Evolutionary conservation across 2,888 invertebrate species (phyloP).

Genomic region (Loripinus fragilis): DNA sequence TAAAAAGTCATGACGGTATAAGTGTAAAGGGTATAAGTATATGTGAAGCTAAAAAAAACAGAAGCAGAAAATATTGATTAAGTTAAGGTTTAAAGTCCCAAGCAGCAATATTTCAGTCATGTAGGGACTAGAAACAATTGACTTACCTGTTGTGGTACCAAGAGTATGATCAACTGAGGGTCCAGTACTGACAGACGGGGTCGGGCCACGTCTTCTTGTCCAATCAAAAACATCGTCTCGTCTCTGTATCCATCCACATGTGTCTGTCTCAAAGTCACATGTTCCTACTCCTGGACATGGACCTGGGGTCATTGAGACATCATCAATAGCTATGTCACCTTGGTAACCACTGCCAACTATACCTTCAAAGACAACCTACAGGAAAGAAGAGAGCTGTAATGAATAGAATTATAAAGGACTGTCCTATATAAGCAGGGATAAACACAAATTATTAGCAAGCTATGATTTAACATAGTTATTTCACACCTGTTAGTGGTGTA

Average conservation of each 20-base stretch:
- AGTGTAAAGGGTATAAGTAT: too few species aligned
- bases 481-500: too few species aligned
- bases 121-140: too few species aligned
- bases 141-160: constrained; percentile 67
- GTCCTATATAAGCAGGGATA: too few species aligned
- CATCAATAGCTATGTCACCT: constrained; percentile 81
- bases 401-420: too few species aligned
- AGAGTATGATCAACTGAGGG: constrained; percentile 76
- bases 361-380: constrained; percentile 74
- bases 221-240: constrained; percentile 76
- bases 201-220: constrained; percentile 65
- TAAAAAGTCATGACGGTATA: too few species aligned
- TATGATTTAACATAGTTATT: too few species aligned
- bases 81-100: too few species aligned
- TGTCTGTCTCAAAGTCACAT: constrained; percentile 75
- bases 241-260: constrained; percentile 76
- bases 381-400: background rate
- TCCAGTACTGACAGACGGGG: constrained; percentile 67
- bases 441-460: too few species aligned
- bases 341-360: constrained; percentile 69
- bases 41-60: too few species aligned
- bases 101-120: too few species aligned
- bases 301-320: constrained; percentile 69
- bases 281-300: constrained; percentile 69
- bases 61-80: too few species aligned